Base-by-base conservation (phyloP, 2,888 invertebrate species). In the Conus canariensis region DNA sequence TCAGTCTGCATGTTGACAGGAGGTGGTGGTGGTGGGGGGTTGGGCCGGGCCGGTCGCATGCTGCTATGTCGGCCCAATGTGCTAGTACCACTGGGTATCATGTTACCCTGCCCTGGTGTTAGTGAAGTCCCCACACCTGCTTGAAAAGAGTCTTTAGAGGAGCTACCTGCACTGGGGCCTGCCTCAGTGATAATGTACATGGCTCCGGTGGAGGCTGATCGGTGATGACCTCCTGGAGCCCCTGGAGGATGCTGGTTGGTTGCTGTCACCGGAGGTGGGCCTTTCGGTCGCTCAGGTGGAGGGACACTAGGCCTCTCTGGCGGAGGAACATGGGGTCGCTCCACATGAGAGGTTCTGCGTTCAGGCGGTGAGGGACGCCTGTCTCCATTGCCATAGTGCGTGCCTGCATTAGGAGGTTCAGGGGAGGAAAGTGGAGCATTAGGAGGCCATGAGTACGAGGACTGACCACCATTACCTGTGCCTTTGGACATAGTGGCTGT, bases 161-260 rank as follows among this genome's bases (percentile, higher is more conserved):
- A 86, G 45, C 90, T 91, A 90, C 90, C 90, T 30, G 91, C 86
- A 30, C 88, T 90, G 59, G 90, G 82, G 45, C 67, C 80, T 19
- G 74, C 64, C 56, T 74, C 58, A 25, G 74, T 90, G 91, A 59
- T 88, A 88, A 88, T 90, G n/a, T 90, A 60, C 88, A 90, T 88
- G 45, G 92, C 92, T 19, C 95, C 95, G 25, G 94, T 94, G 0
- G 95, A 95, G 30, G 94, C 93, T 45, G 95, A 95, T 64, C 95
- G 82, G 82, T 94, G 94, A 90, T 95, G 95, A 88, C 92, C 77
- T 56, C 90, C 70, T 45, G 56, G 82, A 7, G 89, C 82, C 64
- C 89, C 85, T 58, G 83, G 64, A n/a, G 89, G 58, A 16, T 85
- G 74, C 70, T 89, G 89, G 56, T 88, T 56, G 25, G 87, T 92